These are phyloP conservation scores for Lagocephalus sceleratus DNA, from an alignment of 2,797 vertebrate species.

Conservation along the genomic window DNA sequence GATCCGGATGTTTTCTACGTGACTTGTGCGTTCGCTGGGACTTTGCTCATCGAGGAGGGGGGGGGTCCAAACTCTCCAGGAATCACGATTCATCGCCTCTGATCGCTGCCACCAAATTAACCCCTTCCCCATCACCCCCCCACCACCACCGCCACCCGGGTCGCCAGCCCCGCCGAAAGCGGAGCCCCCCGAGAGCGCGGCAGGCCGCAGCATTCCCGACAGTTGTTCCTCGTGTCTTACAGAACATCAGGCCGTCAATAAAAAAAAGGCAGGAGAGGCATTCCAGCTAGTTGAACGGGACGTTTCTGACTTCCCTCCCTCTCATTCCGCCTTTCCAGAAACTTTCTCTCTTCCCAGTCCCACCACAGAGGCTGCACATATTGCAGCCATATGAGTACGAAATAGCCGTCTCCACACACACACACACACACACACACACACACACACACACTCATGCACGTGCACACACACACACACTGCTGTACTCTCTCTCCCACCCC, in stretches of 20 bases:
- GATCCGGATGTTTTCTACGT: no score
- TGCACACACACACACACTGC: slow-evolving; percentile 10
- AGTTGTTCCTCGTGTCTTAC: slow-evolving; percentile 70
- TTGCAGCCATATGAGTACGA: slow-evolving; percentile 74
- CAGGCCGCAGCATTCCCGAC: slow-evolving; percentile 70
- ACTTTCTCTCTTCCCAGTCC: slow-evolving; percentile 66
- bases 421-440: slow-evolving; percentile 33
- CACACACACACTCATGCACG: slow-evolving; percentile 31
- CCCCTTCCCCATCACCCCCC: no score
- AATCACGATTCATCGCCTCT: no score
- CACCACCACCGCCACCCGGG: no score
- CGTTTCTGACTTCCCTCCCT: slow-evolving; percentile 64
- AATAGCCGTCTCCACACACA: slow-evolving; percentile 50
- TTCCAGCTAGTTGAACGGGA: slow-evolving; percentile 69
- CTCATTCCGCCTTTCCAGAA: slow-evolving; percentile 39
- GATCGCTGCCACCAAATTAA: no score
- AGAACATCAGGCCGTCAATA: slow-evolving; percentile 73
- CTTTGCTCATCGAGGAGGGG: no score
- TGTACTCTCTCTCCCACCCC: slow-evolving; percentile 48
- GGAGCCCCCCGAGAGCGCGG: slow-evolving; percentile 41
- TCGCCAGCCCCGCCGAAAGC: no score
- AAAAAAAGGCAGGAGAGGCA: slow-evolving; percentile 68
- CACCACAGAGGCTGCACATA: slow-evolving; percentile 72
- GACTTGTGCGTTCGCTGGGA: no score
- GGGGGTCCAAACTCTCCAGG: no score